A percentile compares a stretch with the other conserved stretches of the same genome.
Evolutionary conservation across 2,113 vertebrate genomes (phyloP).

Genomic region (Catharus fuscescens): DNA sequence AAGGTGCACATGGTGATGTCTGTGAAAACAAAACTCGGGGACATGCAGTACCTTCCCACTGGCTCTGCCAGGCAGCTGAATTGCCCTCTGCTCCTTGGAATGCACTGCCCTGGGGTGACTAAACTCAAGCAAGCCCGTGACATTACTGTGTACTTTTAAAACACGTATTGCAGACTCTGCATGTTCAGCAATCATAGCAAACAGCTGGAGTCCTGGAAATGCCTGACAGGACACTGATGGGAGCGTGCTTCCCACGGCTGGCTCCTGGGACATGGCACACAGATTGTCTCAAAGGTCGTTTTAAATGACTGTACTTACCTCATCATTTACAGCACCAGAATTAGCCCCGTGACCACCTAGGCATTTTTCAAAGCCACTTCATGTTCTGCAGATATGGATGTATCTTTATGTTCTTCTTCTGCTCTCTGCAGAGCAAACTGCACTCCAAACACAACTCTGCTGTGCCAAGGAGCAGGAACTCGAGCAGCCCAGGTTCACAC

Average conservation of each 20-base stretch:
- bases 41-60: background rate
- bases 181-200: conserved; percentile 10
- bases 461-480: background rate
- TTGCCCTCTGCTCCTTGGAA: background rate
- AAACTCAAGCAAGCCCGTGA: background rate
- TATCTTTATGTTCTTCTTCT: background rate
- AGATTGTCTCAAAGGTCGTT: conserved; percentile 13
- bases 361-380: background rate
- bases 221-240: background rate
- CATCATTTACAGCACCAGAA: background rate
- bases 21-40: background rate
- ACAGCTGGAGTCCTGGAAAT: conserved; percentile 26
- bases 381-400: accelerated
- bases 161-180: background rate
- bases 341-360: background rate
- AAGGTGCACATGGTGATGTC: background rate
- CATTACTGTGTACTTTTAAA: background rate
- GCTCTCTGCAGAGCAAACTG: background rate
- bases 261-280: background rate
- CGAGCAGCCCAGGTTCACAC: background rate
- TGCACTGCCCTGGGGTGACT: background rate
- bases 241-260: background rate
- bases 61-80: background rate
- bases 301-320: background rate
- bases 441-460: background rate